Base-by-base conservation (phyloP, 1,140 invertebrate species). In the Brachionus angularis region DNA sequence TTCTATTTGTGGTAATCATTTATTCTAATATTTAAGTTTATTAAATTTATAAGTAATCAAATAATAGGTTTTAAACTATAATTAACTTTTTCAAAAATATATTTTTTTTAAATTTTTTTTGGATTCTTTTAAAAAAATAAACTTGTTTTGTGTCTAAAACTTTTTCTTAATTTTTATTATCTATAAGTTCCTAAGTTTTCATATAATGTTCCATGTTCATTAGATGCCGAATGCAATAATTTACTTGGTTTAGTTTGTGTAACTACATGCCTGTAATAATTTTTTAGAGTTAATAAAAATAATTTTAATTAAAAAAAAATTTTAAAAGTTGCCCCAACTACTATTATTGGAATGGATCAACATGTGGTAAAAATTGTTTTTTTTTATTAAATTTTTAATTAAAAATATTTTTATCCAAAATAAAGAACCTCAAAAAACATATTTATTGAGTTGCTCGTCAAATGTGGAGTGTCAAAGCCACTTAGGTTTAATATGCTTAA, bases 341-440 rank as follows among this genome's bases (percentile, higher is more conserved):
- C 39, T 42, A 33, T 5, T 61, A 39, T 61, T 61, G 55, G 55
- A 61, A 61, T 44, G 55, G 55, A 61, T 4, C 31, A 14, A 25
- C 23, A 14, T 61, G 55, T 44, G 49, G 49, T 52, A 52, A 52
- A 12, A 52, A n/a, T n/a, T n/a, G n/a, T n/a, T 29, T 29, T 29
- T 29, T n/a, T 21, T 49, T 18, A 49, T 21, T 25, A 12, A 5
- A 49, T 1, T 49, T 3, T 23, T 0, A 21, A 25, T 49, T 49
- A 10, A 23, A 8, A 10, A 25, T 21, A 5, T 29, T n/a, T 29
- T 52, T 29, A 8, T 52, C 23, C 7, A 14, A 2, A 10, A 39
- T 14, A 52, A 5, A 29, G 1, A 27, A 12, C 27, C 23, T 52
- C 8, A 27, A 52, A 14, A 52, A 52, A 27, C 10, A 29, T 52